Evolutionary conservation across 2,113 vertebrate species (phyloP), one percentile per base, ranked within the genome.

Genomic region (Trogon surrucura): DNA sequence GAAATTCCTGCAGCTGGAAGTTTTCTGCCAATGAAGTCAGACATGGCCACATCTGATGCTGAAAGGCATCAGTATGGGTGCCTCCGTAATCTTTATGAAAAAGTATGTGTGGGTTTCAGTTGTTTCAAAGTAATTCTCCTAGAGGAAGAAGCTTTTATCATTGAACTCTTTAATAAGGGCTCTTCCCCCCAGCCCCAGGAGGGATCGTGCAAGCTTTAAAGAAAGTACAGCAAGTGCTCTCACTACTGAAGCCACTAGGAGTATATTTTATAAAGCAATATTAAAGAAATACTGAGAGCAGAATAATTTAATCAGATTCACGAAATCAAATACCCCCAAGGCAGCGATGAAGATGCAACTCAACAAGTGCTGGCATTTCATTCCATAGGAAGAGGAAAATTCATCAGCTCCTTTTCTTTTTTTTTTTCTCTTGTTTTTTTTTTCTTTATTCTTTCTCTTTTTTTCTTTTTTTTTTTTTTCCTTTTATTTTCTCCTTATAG

Each of bases 301-400:
- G 95, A 95, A 97, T 97, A 95, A 97, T 97, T 97, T 97, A 97
- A 97, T 97, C 96, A 97, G 80, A 96, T 97, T 96, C 94, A 95
- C 95, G 95, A 97, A 96, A 96, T 97, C 96, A 97, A 96, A 97
- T 96, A 97, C 88, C 96, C 96, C 94, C 95, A 95, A 96, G 96
- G 96, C 94, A 96, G 85, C 25, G 2, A 95, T 95, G 84, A 95
- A 91, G 93, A 91, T 85, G 88, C 87, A 94, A 82, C 77, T 94
- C 95, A 95, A 96, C 95, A 97, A 95, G 96, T 95, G 79, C 77
- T 80, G 73, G 88, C 82, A 95, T 93, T 96, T 95, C 62, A 96
- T 96, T 96, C 91, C 51, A 91, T 21, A 67, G 56, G 71, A 96
- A 95, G 66, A 71, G 20, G 41, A 74, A 96, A 94, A 96, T 89